Percentiles rank a stretch among this genome's conserved stretches.
Evolutionary conservation across 2,113 vertebrate species (phyloP).

Genomic region (Oceanites oceanicus): DNA sequence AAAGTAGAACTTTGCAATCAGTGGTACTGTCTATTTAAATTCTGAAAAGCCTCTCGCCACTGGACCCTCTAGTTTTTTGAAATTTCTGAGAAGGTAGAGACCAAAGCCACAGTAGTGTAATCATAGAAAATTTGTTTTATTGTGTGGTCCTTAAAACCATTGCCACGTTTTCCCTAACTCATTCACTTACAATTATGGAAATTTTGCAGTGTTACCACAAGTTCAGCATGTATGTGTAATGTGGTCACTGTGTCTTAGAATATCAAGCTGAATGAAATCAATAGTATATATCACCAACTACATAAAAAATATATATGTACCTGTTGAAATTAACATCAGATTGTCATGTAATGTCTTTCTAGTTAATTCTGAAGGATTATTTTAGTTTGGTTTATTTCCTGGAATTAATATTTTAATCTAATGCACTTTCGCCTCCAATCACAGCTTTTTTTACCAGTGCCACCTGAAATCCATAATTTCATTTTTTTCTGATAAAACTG

Average conservation of each 20-base stretch:
- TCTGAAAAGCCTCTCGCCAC: background rate
- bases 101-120: background rate
- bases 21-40: background rate
- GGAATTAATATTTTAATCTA: background rate
- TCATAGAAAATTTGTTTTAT: background rate
- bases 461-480: background rate
- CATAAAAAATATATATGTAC: background rate
- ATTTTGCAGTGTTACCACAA: background rate
- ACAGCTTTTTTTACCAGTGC: background rate
- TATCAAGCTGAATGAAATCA: background rate
- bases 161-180: background rate
- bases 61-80: background rate
- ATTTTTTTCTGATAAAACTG: background rate
- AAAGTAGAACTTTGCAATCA: background rate
- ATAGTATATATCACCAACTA: background rate
- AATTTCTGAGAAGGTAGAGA: background rate
- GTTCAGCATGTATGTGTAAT: background rate
- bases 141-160: background rate
- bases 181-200: background rate
- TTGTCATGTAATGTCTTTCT: background rate
- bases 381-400: background rate
- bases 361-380: background rate
- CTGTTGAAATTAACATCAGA: background rate
- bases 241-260: background rate
- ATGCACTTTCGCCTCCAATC: background rate